Conservation (phyloP, 1,140 invertebrate genomes). For the Pantala flavescens region DNA sequence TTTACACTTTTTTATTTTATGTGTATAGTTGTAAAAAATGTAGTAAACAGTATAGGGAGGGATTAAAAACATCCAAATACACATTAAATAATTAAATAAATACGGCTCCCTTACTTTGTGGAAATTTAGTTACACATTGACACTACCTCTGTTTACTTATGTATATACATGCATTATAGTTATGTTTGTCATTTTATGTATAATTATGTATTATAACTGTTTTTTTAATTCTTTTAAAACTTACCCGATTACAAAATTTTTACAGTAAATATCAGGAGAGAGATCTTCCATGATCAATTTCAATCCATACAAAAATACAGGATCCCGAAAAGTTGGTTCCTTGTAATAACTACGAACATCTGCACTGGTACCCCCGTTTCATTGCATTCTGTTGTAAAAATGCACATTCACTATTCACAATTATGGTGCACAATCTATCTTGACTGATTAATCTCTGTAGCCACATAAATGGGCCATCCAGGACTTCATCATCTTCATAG, state of each 20-base stretch:
- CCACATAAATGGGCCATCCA: slow-evolving; percentile 19
- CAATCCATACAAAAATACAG: neutral
- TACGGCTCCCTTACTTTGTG: too few species aligned
- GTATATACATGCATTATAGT: too few species aligned
- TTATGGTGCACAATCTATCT: slow-evolving; percentile 11
- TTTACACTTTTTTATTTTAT: too few species aligned
- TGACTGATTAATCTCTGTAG: slow-evolving; percentile 20
- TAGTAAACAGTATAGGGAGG: too few species aligned
- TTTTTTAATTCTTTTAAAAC: neutral
- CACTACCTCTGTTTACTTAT: too few species aligned
- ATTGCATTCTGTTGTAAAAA: neutral
- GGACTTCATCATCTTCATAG: slow-evolving; percentile 21
- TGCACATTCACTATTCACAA: neutral
- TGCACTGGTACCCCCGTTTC: neutral
- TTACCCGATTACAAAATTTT: neutral
- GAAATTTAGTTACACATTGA: too few species aligned
- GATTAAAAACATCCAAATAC: too few species aligned
- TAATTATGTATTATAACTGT: too few species aligned
- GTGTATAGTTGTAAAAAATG: too few species aligned
- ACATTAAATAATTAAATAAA: too few species aligned
- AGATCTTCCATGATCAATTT: neutral
- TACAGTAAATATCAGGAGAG: neutral
- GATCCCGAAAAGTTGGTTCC: neutral
- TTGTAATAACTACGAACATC: neutral
- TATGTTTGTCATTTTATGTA: too few species aligned